Base-by-base conservation (phyloP, 92 coral and sea anemone genomes). In the Isaurus tuberculatus region DNA sequence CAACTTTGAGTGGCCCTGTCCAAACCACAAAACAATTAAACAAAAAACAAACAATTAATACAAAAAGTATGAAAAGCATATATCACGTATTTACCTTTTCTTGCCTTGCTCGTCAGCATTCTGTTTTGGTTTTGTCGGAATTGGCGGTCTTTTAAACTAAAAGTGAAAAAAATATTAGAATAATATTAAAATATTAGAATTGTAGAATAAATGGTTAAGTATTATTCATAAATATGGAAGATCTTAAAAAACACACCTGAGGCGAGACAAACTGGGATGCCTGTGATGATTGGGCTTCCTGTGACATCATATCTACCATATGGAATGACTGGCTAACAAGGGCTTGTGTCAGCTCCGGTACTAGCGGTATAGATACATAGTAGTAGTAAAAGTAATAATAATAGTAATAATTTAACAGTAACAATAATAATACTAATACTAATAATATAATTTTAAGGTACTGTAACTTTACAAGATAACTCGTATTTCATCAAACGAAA, bases 241-340 rank as follows among this genome's bases (percentile, higher is more conserved):
- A n/a, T 17, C 48, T n/a, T 2, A 22, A 2, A 65, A 74, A 25
- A 30, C 57, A 58, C 23, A 77, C 82, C 82, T 77, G 82, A 1
- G 55, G 82, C 17, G 82, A 77, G 26, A 15, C 49, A 16, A 77
- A 42, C 82, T 77, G 82, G 81, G 81, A 75, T 13, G 68, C 68
- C 70, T 77, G 82, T 65, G 82, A 77, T 8, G 43, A 77, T 15
- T 67, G 9, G 23, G 55, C 70, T 25, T 33, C 82, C 36, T 77
- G 82, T 77, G 82, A 58, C 82, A 60, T 58, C 82, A 77, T 77
- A 58, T 77, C 82, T 33, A 53, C 51, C 82, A 77, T 77, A 60
- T 77, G 82, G 27, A 77, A 58, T 25, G 82, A 58, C 36, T 77
- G 82, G 55, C 68, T 77, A 49, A 77, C 82, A 57, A 77, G 82